Conservation (phyloP, 2,888 invertebrate species). For the Hirtodrosophila duncani region DNA sequence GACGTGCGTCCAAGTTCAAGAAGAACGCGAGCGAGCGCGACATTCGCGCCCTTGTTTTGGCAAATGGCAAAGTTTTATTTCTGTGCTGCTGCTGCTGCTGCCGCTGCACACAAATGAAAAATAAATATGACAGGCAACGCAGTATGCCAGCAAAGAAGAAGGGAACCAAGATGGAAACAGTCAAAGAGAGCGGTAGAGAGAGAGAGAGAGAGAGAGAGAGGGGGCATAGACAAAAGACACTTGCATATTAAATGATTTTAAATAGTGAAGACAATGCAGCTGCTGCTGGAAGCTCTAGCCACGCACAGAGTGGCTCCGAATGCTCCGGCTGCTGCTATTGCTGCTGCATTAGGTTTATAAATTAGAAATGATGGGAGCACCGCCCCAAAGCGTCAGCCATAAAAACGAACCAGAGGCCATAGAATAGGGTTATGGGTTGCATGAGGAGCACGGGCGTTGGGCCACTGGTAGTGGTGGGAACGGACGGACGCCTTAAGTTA, state of each 20-base stretch:
- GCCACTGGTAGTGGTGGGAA: not conserved
- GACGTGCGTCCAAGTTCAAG: constrained; percentile 51
- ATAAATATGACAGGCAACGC: constrained; percentile 66
- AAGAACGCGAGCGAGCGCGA: constrained; percentile 22
- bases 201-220: not conserved
- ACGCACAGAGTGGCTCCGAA: constrained; percentile 5
- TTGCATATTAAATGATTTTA: constrained; percentile 73
- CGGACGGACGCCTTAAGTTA: constrained; percentile 46
- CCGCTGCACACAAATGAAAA: constrained; percentile 66
- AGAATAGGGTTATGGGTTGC: not conserved
- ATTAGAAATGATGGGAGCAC: constrained; percentile 66
- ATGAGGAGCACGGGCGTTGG: not conserved
- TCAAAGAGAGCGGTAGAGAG: not conserved
- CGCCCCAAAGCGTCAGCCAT: constrained; percentile 36
- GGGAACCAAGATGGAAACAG: constrained; percentile 33
- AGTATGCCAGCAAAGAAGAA: constrained; percentile 27
- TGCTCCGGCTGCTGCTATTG: constrained; percentile 39
- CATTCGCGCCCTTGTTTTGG: constrained; percentile 60
- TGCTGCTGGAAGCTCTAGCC: constrained; percentile 23
- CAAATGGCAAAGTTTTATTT: constrained; percentile 71
- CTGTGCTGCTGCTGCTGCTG: too few relatives aligned
- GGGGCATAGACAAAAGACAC: constrained; percentile 55
- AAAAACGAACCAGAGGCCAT: constrained; percentile 18
- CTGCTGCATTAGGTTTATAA: constrained; percentile 68
- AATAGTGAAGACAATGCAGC: constrained; percentile 63